Conservation (phyloP, 2,113 vertebrate genomes). For the Asarcornis scutulata region DNA sequence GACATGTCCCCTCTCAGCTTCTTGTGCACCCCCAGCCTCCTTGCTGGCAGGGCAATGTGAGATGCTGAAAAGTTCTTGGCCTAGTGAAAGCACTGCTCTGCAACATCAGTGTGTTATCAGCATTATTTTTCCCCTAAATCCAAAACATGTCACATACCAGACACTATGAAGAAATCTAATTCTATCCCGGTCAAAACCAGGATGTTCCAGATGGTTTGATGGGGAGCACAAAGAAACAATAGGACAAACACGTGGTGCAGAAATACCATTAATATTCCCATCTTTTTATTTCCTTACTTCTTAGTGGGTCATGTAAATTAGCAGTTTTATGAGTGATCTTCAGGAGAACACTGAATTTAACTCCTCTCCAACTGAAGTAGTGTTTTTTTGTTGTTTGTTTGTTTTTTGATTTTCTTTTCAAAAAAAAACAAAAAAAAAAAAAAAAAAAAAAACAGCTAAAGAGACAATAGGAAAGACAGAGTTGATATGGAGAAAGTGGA, state of each 20-base stretch:
- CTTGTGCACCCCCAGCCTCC: too few relatives aligned
- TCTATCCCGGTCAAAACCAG: too few relatives aligned
- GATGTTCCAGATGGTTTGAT: not conserved
- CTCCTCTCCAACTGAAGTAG: not conserved
- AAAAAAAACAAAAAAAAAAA: not conserved
- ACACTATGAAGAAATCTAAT: too few relatives aligned
- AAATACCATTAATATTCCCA: not conserved
- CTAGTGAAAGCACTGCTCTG: too few relatives aligned
- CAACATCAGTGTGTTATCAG: too few relatives aligned
- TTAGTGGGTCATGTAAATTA: not conserved
- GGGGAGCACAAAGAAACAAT: not conserved
- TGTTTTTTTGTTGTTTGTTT: too few relatives aligned
- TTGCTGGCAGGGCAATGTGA: too few relatives aligned
- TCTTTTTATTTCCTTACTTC: not conserved
- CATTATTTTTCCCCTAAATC: too few relatives aligned
- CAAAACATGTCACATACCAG: too few relatives aligned
- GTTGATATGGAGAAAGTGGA: not conserved
- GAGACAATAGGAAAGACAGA: not conserved
- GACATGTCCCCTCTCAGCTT: too few relatives aligned
- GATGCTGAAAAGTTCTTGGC: too few relatives aligned
- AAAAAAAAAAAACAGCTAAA: not conserved
- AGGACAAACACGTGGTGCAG: not conserved
- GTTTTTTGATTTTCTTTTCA: too few relatives aligned
- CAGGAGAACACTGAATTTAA: not conserved
- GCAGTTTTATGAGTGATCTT: not conserved